Percentiles rank a stretch among this genome's conserved stretches.
phyloP scores from a whole-genome alignment of 2,113 vertebrate species.

The Platycercus adscitus region DNA sequence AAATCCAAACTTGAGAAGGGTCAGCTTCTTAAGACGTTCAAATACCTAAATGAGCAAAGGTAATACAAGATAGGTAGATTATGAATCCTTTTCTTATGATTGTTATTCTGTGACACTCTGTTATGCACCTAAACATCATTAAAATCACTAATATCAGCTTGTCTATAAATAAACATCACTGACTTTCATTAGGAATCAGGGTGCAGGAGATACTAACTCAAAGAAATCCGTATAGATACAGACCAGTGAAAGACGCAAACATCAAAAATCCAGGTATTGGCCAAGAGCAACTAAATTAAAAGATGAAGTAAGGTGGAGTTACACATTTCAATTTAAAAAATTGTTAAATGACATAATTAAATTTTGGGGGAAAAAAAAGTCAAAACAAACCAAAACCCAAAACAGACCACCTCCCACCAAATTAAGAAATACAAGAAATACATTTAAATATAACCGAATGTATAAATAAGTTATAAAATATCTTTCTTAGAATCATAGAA shows the following conservation, averaged over 20 bases:
- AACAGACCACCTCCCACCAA: no score
- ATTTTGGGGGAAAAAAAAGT: not conserved
- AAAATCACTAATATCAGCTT: not conserved
- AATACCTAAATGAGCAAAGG: not conserved
- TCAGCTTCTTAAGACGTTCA: not conserved
- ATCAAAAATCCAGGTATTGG: not conserved
- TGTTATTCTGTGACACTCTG: not conserved
- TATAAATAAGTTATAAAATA: not conserved
- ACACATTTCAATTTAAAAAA: not conserved
- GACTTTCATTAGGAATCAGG: not conserved
- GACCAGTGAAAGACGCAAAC: not conserved
- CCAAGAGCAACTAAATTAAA: not conserved
- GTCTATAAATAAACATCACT: not conserved
- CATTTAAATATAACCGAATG: not conserved
- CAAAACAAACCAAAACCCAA: no score
- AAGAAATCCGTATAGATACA: not conserved
- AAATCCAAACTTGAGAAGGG: not conserved
- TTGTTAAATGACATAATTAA: not conserved
- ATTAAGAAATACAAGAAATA: no score
- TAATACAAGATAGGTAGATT: not conserved
- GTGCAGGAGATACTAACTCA: rapidly evolving
- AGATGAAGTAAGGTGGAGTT: not conserved
- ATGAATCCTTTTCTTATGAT: not conserved
- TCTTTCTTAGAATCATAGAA: not conserved
- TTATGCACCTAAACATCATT: not conserved